Base-by-base conservation (phyloP, 2,113 vertebrate genomes). In the Physeter macrocephalus region DNA sequence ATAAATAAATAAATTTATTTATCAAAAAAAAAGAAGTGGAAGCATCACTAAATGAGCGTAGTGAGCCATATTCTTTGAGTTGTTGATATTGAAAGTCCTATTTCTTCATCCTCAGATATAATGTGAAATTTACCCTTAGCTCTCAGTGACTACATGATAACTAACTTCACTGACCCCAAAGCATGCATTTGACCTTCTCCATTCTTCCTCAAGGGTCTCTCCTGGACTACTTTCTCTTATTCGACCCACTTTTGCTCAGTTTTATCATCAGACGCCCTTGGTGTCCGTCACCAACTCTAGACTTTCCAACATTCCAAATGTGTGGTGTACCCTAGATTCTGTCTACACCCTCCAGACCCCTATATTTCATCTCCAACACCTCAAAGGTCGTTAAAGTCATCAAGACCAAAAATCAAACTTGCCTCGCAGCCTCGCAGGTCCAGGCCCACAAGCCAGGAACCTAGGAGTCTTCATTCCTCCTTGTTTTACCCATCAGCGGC, bases 401-500 rank as follows among this genome's bases (percentile, higher is more conserved):
- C 49, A 46, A 46, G 29, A 46, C 23, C 21, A 6, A 31, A 20
- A 6, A 4, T 1, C 10, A 10, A 20, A 18, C 9, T 1, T 21
- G 34, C 8, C 66, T 17, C 20, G 27, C 29, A 15, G 20, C 7
- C 5, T 43, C 31, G 43, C 1, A 1, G 2, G 21, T 17, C n/a
- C 10, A 3, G 8, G 29, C 41, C 10, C 39, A 5, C 2, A 6
- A 23, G 3, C 23, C 8, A 10, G 54, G 10, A 17, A 8, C 14
- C 9, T 62, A 12, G 27, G 4, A 0, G 14, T 39, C 9, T 52
- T 13, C 29, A 18, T 54, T 0, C 27, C 27, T 4, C 7, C 2
- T 18, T 1, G 25, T n/a, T 9, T 34, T 4, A 27, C 27, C 57
- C n/a, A 2, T 52, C 2, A 0, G 27, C 10, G 0, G 5, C 43